Conservation (phyloP, 2,113 vertebrate species). For the Stercorarius parasiticus region DNA sequence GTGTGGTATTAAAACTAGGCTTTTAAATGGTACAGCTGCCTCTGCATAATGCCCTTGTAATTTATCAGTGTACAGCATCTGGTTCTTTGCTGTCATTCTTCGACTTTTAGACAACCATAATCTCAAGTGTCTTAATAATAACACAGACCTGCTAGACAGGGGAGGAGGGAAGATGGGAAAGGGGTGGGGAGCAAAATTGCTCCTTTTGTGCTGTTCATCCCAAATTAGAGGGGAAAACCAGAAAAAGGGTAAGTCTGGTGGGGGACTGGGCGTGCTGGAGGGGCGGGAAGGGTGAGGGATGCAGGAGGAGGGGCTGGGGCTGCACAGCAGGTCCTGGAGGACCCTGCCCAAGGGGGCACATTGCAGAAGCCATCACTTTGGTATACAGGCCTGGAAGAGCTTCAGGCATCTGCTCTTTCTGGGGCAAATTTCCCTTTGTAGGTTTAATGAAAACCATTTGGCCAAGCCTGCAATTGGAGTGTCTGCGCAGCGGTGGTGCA, state of each 20-base stretch:
- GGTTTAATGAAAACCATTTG: not conserved
- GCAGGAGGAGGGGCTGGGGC: not conserved
- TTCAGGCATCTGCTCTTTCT: not conserved
- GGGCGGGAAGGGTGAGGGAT: not conserved
- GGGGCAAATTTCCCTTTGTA: not conserved
- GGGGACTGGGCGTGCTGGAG: not conserved
- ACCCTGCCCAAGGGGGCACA: not conserved
- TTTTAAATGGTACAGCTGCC: slow-evolving; percentile 69
- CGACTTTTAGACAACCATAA: slow-evolving; percentile 65
- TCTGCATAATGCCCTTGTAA: slow-evolving; percentile 66
- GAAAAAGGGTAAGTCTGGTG: not conserved
- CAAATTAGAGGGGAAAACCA: slow-evolving; percentile 11
- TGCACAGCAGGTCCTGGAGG: not conserved
- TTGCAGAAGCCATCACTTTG: not conserved
- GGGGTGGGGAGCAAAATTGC: not conserved
- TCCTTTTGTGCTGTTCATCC: slow-evolving; percentile 17
- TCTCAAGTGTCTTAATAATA: slow-evolving; percentile 73
- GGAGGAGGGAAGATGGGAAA: not conserved
- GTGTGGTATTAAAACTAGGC: not conserved
- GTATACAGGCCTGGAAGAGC: not conserved
- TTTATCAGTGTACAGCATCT: slow-evolving; percentile 69
- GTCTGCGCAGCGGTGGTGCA: fast-evolving
- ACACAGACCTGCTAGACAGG: slow-evolving; percentile 65
- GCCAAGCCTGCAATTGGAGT: not conserved
- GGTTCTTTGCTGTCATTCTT: slow-evolving; percentile 64